Evolutionary conservation across 2,888 invertebrate species (phyloP).

Genomic region (Encarsia formosa): DNA sequence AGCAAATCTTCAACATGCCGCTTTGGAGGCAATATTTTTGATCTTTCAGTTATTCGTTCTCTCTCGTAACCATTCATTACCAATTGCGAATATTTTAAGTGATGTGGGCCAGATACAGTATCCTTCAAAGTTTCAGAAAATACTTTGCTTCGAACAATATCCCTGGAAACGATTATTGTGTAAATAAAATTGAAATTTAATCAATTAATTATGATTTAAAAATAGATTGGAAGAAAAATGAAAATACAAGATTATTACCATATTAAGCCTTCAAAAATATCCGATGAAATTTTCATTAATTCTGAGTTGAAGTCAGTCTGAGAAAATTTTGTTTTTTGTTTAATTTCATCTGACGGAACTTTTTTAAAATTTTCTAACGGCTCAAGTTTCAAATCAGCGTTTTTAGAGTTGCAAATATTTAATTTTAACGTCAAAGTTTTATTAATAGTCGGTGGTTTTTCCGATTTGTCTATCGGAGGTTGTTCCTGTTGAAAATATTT

Average conservation of each 20-base stretch:
- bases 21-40: constrained; percentile 29
- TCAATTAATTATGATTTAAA: too few species aligned
- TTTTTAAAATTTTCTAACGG: constrained; percentile 39
- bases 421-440: constrained; percentile 29
- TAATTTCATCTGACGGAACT: constrained; percentile 30
- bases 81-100: constrained; percentile 40
- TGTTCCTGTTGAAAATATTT: constrained; percentile 30
- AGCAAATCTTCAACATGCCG: constrained; percentile 32
- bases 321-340: constrained; percentile 17
- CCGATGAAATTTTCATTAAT: constrained; percentile 30
- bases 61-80: constrained; percentile 26
- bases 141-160: constrained; percentile 42
- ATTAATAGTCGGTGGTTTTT: constrained; percentile 39
- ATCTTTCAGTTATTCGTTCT: constrained; percentile 30
- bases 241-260: constrained; percentile 32
- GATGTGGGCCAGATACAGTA: constrained; percentile 10
- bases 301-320: constrained; percentile 20
- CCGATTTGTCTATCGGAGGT: constrained; percentile 30
- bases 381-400: constrained; percentile 37
- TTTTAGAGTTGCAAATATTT: constrained; percentile 37
- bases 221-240: too few species aligned
- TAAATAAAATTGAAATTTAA: neutral
- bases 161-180: constrained; percentile 36
- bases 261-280: constrained; percentile 41
- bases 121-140: constrained; percentile 35